These are phyloP conservation scores for Meloidogyne floridensis DNA, from an alignment of 1,140 invertebrate genomes.

Conservation along the genomic window DNA sequence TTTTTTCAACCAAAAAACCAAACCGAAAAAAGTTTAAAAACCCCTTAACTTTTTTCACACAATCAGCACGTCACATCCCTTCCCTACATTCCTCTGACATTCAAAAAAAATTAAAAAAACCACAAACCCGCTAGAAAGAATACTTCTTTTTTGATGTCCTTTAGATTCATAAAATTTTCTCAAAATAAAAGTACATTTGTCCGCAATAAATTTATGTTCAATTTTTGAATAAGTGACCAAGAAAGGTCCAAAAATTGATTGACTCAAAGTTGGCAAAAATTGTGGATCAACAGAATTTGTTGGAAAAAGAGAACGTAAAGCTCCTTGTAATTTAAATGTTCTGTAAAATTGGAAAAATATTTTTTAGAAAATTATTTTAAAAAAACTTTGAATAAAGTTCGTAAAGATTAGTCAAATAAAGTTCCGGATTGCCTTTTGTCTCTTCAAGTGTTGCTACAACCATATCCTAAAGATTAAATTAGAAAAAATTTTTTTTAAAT, in stretches of 20 bases:
- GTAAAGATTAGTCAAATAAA: conserved; percentile 83
- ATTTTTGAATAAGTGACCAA: conserved; percentile 61
- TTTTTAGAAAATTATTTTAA: conserved; percentile 71
- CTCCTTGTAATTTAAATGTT: conserved; percentile 77
- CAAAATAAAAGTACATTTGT: conserved; percentile 76
- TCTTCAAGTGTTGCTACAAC: conserved; percentile 79
- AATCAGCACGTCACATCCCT: no score
- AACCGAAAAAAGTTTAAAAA: no score
- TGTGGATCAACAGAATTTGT: conserved; percentile 66
- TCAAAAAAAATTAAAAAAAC: conserved; percentile 59
- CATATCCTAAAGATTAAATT: conserved; percentile 73
- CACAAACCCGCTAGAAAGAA: conserved; percentile 72
- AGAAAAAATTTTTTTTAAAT: conserved; percentile 4
- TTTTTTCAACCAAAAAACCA: no score
- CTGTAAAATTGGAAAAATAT: conserved; percentile 72
- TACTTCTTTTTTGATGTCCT: conserved; percentile 89
- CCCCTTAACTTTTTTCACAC: no score
- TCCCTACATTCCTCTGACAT: no score
- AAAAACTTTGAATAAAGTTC: conserved; percentile 84
- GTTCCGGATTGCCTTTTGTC: conserved; percentile 75
- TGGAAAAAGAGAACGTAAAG: conserved; percentile 78
- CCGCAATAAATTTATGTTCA: conserved; percentile 78
- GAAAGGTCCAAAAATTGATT: conserved; percentile 47
- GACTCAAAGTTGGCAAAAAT: conserved; percentile 43
- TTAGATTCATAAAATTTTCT: conserved; percentile 88